Evolutionary conservation across 2,797 vertebrate species (phyloP).

Genomic region (Enteromius thamalakanensis): DNA sequence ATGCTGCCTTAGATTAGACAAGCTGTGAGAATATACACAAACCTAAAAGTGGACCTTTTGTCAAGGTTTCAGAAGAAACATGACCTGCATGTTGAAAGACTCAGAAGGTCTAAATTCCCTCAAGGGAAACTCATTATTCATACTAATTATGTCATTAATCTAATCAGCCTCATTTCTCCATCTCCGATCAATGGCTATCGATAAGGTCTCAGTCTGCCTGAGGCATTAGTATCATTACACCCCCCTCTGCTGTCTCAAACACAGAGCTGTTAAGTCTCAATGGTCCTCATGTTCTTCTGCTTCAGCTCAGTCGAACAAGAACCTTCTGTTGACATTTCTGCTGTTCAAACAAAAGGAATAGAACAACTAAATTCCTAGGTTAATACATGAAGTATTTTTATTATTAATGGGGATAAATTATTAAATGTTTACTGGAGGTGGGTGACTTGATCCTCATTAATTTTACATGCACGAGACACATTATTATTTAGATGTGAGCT

Average conservation of each 20-base stretch:
- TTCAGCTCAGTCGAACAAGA: background rate
- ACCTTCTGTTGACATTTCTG: background rate
- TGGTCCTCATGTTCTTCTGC: background rate
- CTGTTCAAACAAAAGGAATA: background rate
- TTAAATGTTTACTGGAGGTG: background rate
- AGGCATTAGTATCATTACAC: constrained; percentile 28
- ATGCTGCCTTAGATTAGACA: background rate
- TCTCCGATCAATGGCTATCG: constrained; percentile 34
- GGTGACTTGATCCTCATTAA: background rate
- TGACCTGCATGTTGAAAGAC: constrained; percentile 9
- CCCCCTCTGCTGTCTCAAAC: background rate
- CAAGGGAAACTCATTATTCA: constrained; percentile 26
- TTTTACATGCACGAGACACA: background rate
- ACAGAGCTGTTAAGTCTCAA: background rate
- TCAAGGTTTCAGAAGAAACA: background rate
- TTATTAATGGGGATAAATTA: background rate
- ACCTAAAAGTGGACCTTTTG: background rate
- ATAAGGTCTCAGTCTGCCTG: constrained; percentile 36
- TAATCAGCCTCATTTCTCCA: constrained; percentile 37
- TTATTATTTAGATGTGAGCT: background rate
- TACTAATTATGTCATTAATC: constrained; percentile 38
- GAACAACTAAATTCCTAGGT: background rate
- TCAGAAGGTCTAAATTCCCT: constrained; percentile 7
- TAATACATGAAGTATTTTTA: background rate
- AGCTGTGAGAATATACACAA: background rate